A percentile compares a stretch with the other conserved stretches of the same genome.
Conservation (phyloP, 2,113 vertebrate species). For the western clawed frog (Xenopus tropicalis) region DNA sequence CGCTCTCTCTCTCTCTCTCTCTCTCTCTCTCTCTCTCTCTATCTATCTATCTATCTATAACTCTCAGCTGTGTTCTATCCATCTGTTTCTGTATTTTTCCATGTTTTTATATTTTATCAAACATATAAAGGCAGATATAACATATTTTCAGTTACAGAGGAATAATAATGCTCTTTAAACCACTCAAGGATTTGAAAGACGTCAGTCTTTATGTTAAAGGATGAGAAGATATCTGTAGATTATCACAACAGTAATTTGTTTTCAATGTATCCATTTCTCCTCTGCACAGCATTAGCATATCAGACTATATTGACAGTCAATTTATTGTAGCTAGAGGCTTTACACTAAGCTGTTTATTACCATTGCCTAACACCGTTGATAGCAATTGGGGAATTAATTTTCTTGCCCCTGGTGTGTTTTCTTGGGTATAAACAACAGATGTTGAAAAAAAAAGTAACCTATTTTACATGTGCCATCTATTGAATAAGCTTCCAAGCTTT, state of each 20-base stretch:
- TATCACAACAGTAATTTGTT: slow-evolving; percentile 54
- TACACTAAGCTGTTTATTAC: slow-evolving; percentile 76
- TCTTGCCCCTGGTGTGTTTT: slow-evolving; percentile 76
- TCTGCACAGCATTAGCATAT: slow-evolving; percentile 53
- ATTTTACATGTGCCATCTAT: slow-evolving; percentile 67
- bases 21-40: too few species aligned
- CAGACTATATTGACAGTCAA: slow-evolving; percentile 68
- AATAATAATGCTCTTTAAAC: background rate
- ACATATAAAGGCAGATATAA: too few species aligned
- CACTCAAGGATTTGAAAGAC: slow-evolving; percentile 4
- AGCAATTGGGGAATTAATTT: slow-evolving; percentile 83
- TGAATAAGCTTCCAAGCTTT: slow-evolving; percentile 9
- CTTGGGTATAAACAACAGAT: slow-evolving; percentile 79
- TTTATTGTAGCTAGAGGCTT: slow-evolving; percentile 76
- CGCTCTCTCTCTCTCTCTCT: too few species aligned
- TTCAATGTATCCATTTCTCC: slow-evolving; percentile 56
- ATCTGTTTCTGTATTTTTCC: too few species aligned
- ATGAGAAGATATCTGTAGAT: slow-evolving; percentile 38
- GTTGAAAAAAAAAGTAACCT: slow-evolving; percentile 71
- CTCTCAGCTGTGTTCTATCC: too few species aligned
- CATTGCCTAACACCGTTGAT: slow-evolving; percentile 71
- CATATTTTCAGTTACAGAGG: too few species aligned
- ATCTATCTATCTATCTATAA: too few species aligned
- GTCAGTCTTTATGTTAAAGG: slow-evolving; percentile 47
- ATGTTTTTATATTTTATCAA: too few species aligned